Evolutionary conservation across 2,888 invertebrate genomes (phyloP).

Genomic region (Argyresthia albistria): DNA sequence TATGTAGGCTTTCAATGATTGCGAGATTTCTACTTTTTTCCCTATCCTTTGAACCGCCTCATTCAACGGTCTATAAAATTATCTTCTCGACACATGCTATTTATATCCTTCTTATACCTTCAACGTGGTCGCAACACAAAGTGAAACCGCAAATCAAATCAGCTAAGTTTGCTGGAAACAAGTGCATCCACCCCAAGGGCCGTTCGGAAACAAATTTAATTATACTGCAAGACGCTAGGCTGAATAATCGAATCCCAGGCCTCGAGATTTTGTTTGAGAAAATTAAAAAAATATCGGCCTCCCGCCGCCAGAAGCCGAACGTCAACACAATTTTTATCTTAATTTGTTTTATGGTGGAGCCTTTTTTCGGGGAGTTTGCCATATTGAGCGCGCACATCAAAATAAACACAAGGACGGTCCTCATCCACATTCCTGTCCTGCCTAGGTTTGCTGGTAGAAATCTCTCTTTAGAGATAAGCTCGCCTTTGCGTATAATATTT

Average conservation of each 20-base stretch:
- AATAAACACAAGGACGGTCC: no score
- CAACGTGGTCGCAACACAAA: background rate
- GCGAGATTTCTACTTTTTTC: background rate
- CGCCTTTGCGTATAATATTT: no score
- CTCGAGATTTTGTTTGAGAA: constrained; percentile 55
- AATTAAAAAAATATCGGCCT: constrained; percentile 62
- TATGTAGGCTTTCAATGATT: constrained; percentile 29
- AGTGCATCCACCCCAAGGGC: constrained; percentile 3
- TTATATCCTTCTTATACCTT: background rate
- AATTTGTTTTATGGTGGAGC: constrained; percentile 52
- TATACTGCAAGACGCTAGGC: constrained; percentile 36
- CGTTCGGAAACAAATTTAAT: constrained; percentile 45
- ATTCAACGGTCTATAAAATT: background rate
- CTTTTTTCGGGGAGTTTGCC: constrained; percentile 25
- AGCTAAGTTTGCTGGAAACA: background rate
- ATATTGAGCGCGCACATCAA: no score
- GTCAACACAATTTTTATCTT: constrained; percentile 64
- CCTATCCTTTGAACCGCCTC: no score
- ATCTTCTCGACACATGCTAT: background rate
- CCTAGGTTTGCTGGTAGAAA: no score
- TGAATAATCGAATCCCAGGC: constrained; percentile 52
- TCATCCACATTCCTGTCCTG: no score
- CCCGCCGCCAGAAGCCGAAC: constrained; percentile 34
- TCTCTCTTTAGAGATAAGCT: no score
- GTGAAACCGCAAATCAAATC: background rate